Evolutionary conservation across 2,797 vertebrate species (phyloP), one percentile per base, ranked within the genome.

Genomic region (Spondyliosoma cantharus): DNA sequence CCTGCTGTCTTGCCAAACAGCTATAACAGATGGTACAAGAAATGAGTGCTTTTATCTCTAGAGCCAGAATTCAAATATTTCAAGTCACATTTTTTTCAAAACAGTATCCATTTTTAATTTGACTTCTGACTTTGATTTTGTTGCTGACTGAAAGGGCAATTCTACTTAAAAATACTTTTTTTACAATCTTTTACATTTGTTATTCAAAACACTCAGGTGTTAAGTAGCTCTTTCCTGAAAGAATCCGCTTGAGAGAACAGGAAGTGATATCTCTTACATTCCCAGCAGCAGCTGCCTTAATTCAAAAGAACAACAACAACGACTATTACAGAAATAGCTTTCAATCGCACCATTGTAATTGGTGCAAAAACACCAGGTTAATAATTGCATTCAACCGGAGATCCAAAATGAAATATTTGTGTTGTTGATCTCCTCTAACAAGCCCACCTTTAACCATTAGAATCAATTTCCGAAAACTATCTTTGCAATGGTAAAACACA

Each of bases 1-100:
- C n/a, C 62, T 64, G n/a, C 72, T 43, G 32, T 72, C 63, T 29
- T 73, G 57, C 73, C 73, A 85, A 87, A 86, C 74, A 68, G 52
- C 25, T 87, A 4, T 48, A 83, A 59, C 70, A 85, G 70, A 85
- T 85, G 80, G 69, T 74, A 14, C 62, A 70, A 46, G 54, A 76
- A 76, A 59, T 52, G 56, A 5, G 0, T 58, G 54, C 59, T 71
- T 68, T 61, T 46, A 61, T 79, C 49, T 67, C 43, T 27, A 13
- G 5, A 72, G 69, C 49, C 62, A 76, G 45, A 67, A 42, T 37
- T 58, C 16, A 65, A 76, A 73, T 16, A 24, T 52, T 75, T 78
- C 37, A 54, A 78, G 45, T 50, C 59, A 49, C 49, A 20, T 71
- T 42, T 29, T 45, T 56, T 53, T 29, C 25, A 42, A 46, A 54